Percentiles rank a stretch among this genome's conserved stretches.
Evolutionary conservation across 2,113 vertebrate species (phyloP).

Genomic region (Labeo rohita): DNA sequence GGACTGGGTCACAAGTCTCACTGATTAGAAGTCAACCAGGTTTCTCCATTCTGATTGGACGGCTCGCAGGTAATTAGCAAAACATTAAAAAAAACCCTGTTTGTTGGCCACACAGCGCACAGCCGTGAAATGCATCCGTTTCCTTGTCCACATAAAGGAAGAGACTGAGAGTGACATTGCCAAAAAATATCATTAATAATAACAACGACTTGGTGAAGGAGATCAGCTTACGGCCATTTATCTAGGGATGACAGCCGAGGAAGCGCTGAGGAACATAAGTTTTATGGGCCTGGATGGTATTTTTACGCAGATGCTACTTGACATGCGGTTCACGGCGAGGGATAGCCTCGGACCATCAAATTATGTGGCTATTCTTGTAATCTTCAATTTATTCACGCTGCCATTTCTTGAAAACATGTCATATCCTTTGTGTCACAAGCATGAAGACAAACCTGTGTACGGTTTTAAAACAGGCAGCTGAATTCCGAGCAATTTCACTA

Average conservation of each 20-base stretch:
- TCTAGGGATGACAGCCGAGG: slow-evolving; percentile 30
- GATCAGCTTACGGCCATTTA: slow-evolving; percentile 34
- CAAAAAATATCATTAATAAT: slow-evolving; percentile 31
- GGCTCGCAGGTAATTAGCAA: slow-evolving; percentile 4
- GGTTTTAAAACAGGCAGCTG: not conserved
- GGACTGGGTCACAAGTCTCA: slow-evolving; percentile 47
- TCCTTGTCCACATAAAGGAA: not conserved
- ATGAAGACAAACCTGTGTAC: slow-evolving; percentile 7
- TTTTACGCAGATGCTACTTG: slow-evolving; percentile 39
- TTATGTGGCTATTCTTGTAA: slow-evolving; percentile 33
- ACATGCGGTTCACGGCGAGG: slow-evolving; percentile 1
- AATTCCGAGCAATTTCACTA: not conserved
- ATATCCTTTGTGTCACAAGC: not conserved
- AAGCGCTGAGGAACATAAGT: not conserved
- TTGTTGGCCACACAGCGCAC: slow-evolving; percentile 8
- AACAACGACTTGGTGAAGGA: slow-evolving; percentile 15
- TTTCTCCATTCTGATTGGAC: slow-evolving; percentile 67
- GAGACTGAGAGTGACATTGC: not conserved
- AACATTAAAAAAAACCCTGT: not conserved
- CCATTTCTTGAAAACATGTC: not conserved
- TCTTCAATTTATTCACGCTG: slow-evolving; percentile 17
- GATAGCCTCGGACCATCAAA: slow-evolving; percentile 38
- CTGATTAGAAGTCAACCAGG: slow-evolving; percentile 70
- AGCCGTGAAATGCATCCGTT: slow-evolving; percentile 2
- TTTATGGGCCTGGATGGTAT: slow-evolving; percentile 18